Conservation (phyloP, 2,113 vertebrate species). For the Lophius piscatorius region DNA sequence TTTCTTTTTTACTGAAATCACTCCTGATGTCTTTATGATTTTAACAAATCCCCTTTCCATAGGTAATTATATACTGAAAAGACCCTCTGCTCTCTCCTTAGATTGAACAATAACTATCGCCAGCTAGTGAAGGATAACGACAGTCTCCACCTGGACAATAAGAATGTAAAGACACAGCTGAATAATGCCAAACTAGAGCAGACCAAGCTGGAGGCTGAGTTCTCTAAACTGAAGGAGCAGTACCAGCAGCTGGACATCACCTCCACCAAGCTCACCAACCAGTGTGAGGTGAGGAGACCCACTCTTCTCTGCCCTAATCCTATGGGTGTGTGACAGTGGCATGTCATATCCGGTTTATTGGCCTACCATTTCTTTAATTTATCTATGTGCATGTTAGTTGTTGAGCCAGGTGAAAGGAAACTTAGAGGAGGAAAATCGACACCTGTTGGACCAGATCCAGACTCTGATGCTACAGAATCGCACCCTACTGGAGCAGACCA, state of each 20-base stretch:
- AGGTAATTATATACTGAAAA: not conserved
- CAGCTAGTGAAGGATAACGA: conserved; percentile 93
- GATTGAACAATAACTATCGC: conserved; percentile 85
- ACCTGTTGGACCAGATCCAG: conserved; percentile 97
- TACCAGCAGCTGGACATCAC: conserved; percentile 97
- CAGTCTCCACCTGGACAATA: conserved; percentile 92
- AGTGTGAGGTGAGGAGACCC: conserved; percentile 87
- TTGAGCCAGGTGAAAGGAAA: conserved; percentile 98
- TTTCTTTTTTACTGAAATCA: not conserved
- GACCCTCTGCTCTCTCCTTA: conserved; percentile 18
- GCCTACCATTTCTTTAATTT: not conserved
- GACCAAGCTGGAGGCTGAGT: conserved; percentile 95
- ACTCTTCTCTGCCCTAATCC: not conserved
- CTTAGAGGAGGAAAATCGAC: conserved; percentile 97
- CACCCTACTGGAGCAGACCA: conserved; percentile 95
- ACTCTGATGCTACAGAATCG: conserved; percentile 98
- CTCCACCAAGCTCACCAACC: conserved; percentile 95
- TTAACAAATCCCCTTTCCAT: not conserved
- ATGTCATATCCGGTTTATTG: not conserved
- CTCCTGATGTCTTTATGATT: not conserved
- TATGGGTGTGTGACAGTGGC: not conserved
- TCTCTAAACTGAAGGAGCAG: conserved; percentile 93
- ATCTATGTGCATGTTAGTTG: conserved; percentile 77
- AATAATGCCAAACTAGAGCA: conserved; percentile 94
- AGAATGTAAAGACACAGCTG: conserved; percentile 90